Percentiles rank a stretch among this genome's conserved stretches.
phyloP scores from a whole-genome alignment of 2,797 vertebrate genomes.

The Hafferia zeledoni region DNA sequence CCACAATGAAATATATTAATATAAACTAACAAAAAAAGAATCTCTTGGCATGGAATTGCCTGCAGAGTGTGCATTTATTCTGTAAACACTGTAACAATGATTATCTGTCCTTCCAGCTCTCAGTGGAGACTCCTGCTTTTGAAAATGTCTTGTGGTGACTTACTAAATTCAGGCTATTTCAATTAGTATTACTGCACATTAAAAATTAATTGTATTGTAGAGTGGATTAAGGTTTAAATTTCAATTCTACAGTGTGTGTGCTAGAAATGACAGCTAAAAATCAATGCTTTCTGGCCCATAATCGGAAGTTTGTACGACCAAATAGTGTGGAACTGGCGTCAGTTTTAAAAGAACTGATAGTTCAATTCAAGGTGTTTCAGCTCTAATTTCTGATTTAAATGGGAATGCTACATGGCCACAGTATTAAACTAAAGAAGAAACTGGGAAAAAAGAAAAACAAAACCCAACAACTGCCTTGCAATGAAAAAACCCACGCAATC shows the following conservation, averaged over 20 bases:
- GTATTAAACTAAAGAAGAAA: conserved; percentile 27
- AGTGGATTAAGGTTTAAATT: conserved; percentile 93
- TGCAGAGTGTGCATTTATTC: conserved; percentile 80
- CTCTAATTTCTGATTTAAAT: conserved; percentile 62
- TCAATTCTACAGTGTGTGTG: conserved; percentile 79
- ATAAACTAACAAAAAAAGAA: conserved; percentile 47
- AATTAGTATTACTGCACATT: conserved; percentile 98
- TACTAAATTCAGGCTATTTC: conserved; percentile 90
- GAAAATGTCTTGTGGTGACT: conserved; percentile 87
- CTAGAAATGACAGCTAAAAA: conserved; percentile 87
- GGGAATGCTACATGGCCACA: conserved; percentile 20
- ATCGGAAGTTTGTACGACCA: conserved; percentile 59
- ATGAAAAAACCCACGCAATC: background rate
- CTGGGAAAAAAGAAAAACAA: background rate
- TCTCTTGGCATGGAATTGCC: conserved; percentile 50
- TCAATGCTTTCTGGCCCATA: conserved; percentile 80
- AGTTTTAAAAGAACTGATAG: conserved; percentile 72
- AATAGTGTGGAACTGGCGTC: conserved; percentile 64
- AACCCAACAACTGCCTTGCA: conserved; percentile 1
- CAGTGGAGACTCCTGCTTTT: conserved; percentile 86
- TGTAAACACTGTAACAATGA: conserved; percentile 84
- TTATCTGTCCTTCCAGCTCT: conserved; percentile 89
- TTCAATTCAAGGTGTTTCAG: conserved; percentile 71
- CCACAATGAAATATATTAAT: conserved; percentile 48
- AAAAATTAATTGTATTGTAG: conserved; percentile 95